A percentile compares a stretch with the other conserved stretches of the same genome.
phyloP scores from a whole-genome alignment of 2,113 vertebrate species.

The Neofelis nebulosa region DNA sequence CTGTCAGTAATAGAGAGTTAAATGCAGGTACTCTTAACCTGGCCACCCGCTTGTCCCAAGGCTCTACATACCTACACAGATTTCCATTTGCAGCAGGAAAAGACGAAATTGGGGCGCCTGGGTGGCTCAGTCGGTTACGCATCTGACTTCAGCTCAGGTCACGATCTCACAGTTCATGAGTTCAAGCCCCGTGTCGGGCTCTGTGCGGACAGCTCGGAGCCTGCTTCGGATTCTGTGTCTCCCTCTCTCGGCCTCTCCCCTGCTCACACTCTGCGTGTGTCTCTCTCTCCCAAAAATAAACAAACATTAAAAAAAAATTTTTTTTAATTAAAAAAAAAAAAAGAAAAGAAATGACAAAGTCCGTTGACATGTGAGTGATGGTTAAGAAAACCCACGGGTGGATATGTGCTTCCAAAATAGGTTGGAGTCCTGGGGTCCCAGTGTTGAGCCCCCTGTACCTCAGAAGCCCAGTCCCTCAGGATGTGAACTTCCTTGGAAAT shows the following conservation, averaged over 20 bases:
- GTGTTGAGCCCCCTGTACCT: not conserved
- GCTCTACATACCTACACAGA: accelerated
- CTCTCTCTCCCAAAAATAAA: too few relatives aligned
- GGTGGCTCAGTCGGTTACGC: too few relatives aligned
- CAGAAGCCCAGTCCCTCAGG: not conserved
- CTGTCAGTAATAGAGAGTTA: not conserved
- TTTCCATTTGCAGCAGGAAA: not conserved
- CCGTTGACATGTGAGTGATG: not conserved
- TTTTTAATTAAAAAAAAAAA: too few relatives aligned
- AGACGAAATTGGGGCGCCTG: too few relatives aligned
- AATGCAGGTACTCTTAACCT: not conserved
- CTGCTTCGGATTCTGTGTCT: too few relatives aligned
- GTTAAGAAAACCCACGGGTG: not conserved
- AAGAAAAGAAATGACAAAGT: not conserved
- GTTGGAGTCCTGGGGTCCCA: not conserved
- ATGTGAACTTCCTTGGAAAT: not conserved
- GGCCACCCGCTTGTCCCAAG: not conserved
- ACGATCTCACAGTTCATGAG: too few relatives aligned
- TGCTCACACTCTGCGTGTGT: too few relatives aligned
- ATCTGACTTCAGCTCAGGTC: too few relatives aligned
- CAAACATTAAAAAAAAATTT: too few relatives aligned
- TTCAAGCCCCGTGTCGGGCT: too few relatives aligned
- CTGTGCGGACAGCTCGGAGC: too few relatives aligned
- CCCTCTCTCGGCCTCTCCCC: too few relatives aligned
- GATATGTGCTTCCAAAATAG: not conserved